phyloP scores from a whole-genome alignment of 2,797 vertebrate species.

The Molossus alvarezi region DNA sequence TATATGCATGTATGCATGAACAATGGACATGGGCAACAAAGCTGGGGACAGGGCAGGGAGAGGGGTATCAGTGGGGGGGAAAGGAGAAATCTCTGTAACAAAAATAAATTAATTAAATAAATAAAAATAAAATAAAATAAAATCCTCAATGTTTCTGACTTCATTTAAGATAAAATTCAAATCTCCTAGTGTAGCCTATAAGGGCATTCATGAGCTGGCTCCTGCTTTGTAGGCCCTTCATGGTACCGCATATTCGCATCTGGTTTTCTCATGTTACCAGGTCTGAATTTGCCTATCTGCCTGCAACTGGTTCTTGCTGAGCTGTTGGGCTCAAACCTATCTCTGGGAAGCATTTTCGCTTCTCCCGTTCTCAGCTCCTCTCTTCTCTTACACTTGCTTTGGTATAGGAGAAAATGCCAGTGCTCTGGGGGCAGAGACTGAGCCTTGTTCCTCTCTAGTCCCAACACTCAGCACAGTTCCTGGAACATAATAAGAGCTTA shows the following conservation, averaged over 20 bases:
- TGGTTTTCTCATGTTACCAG: background rate
- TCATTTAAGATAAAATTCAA: background rate
- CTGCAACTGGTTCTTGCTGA: background rate
- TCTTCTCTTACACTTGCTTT: background rate
- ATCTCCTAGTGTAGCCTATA: background rate
- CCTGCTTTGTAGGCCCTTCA: background rate
- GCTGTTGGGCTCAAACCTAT: background rate
- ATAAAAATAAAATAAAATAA: too few species aligned
- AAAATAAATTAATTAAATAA: too few species aligned
- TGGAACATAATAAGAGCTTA: background rate
- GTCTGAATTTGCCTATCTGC: background rate
- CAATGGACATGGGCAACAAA: too few species aligned
- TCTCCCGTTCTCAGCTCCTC: background rate
- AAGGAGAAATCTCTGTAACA: too few species aligned
- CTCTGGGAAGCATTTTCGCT: background rate
- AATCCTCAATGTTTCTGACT: background rate
- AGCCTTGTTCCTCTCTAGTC: background rate
- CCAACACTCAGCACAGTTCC: background rate
- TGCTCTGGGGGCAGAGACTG: background rate
- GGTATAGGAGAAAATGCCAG: background rate
- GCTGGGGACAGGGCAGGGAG: too few species aligned
- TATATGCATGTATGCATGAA: too few species aligned
- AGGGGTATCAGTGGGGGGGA: too few species aligned
- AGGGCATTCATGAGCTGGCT: background rate
- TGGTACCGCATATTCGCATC: accelerated